These are phyloP conservation scores for Icerya purchasi DNA, from an alignment of 2,888 invertebrate species.

Conservation along the genomic window DNA sequence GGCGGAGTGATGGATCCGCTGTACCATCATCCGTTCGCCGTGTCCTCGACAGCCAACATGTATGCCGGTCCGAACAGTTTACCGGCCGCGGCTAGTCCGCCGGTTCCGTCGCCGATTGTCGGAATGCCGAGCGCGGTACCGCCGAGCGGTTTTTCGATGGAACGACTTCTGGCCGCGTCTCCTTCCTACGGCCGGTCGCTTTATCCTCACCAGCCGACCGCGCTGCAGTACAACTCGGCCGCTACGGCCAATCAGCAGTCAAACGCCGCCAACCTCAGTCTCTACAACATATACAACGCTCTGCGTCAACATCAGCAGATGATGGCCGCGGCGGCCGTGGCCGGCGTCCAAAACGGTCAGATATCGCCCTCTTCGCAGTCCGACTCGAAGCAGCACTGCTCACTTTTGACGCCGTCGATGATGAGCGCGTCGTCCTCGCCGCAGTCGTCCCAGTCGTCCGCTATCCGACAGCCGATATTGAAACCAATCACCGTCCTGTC, in stretches of 20 bases:
- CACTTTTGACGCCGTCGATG: neutral
- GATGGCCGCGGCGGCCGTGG: neutral
- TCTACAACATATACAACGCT: constrained; percentile 1
- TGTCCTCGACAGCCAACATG: constrained; percentile 24
- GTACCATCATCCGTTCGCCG: constrained; percentile 1
- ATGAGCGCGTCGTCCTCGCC: neutral
- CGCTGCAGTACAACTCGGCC: neutral
- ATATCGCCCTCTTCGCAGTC: neutral
- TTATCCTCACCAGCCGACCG: constrained; percentile 6
- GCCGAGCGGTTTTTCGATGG: constrained; percentile 29
- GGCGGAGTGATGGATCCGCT: constrained; percentile 3
- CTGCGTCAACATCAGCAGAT: constrained; percentile 3
- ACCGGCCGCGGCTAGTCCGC: constrained; percentile 25
- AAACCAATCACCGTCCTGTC: constrained; percentile 9
- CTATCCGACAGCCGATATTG: constrained; percentile 7
- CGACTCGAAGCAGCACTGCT: neutral
- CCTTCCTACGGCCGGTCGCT: constrained; percentile 8
- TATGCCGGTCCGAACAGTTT: constrained; percentile 27
- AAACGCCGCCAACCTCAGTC: neutral
- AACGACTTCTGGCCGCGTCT: constrained; percentile 24
- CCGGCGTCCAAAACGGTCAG: neutral
- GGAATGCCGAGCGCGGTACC: constrained; percentile 17
- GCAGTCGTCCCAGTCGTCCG: neutral
- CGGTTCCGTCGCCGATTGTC: constrained; percentile 16
- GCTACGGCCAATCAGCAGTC: neutral